Evolutionary conservation across 2,888 invertebrate genomes (phyloP).

Genomic region (Rhyacophila evoluta): DNA sequence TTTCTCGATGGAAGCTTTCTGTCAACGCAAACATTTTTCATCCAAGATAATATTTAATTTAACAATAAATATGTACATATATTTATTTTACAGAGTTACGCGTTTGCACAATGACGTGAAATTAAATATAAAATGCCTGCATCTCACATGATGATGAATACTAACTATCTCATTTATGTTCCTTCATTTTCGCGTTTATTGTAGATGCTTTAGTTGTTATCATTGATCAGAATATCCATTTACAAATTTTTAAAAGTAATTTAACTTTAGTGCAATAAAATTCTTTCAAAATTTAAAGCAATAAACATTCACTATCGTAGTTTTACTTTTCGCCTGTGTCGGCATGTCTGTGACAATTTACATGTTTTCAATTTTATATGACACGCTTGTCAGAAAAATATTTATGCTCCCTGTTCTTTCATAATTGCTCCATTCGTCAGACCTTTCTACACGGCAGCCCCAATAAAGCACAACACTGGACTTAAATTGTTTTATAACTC

Average conservation of each 20-base stretch:
- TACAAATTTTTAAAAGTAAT: background rate
- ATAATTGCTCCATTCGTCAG: slow-evolving; percentile 47
- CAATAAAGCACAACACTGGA: slow-evolving; percentile 41
- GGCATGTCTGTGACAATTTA: slow-evolving; percentile 1
- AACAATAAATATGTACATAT: no score
- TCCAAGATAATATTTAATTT: no score
- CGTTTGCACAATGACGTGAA: no score
- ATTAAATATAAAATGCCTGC: no score
- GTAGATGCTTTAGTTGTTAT: no score
- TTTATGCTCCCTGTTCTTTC: slow-evolving; percentile 36
- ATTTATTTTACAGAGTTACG: no score
- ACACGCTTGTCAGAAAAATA: slow-evolving; percentile 27
- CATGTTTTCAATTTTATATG: slow-evolving; percentile 16
- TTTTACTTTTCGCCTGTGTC: slow-evolving; percentile 10
- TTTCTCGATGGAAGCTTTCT: no score
- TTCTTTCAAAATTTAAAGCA: background rate
- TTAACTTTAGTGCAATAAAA: background rate
- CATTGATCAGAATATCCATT: background rate
- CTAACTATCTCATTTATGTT: no score
- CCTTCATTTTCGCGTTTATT: no score
- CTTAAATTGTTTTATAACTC: slow-evolving; percentile 44
- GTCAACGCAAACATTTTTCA: no score
- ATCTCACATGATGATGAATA: no score
- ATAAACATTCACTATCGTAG: background rate
- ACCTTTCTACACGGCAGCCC: slow-evolving; percentile 51